Base-by-base conservation (phyloP, 2,888 invertebrate species). In the Idaea dimidiata region DNA sequence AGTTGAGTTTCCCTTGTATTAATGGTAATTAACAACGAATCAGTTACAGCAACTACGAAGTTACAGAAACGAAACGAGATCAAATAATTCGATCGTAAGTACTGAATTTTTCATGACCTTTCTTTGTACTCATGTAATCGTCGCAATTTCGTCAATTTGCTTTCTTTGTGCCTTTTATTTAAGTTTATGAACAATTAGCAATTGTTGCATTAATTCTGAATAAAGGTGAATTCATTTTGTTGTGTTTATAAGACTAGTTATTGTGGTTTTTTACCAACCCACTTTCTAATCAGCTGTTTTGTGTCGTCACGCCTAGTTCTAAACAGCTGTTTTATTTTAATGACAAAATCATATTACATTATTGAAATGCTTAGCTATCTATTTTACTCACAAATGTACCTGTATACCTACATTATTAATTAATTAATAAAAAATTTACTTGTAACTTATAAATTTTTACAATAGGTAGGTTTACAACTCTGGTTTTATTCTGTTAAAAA, bases 211-310 rank as follows among this genome's bases (percentile, higher is more conserved):
- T 43, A 24, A 63, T 54, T 62, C 32, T 62, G 57, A 65, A 17
- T 65, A 57, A 65, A 63, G 17, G 59, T 60, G 59, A 58, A 55
- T 57, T 10, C 31, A 60, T 31, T 16, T 61, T 16, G 56, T 17
- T 17, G 55, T 62, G 62, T 59, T 64, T 64, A n/a, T n/a, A 32
- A 58, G 56, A 32, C 17, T 59, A 57, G 66, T 69, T 64, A 67
- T 66, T 66, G 64, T 72, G 62, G 63, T 66, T 73, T 74, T 71
- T 63, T 63, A 65, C 16, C 77, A 78, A 75, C 80, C 87, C 79
- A 88, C 87, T 89, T 89, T 89, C 84, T 76, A 73, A 68, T 80
- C 90, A 90, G 89, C 89, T 89, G 89, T 87, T 86, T 1, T 43
- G 80, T 73, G 78, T 82, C 85, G 88, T 88, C 86, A 88, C 82